Conservation (phyloP, 2,113 vertebrate species). For the Syrrhaptes paradoxus region DNA sequence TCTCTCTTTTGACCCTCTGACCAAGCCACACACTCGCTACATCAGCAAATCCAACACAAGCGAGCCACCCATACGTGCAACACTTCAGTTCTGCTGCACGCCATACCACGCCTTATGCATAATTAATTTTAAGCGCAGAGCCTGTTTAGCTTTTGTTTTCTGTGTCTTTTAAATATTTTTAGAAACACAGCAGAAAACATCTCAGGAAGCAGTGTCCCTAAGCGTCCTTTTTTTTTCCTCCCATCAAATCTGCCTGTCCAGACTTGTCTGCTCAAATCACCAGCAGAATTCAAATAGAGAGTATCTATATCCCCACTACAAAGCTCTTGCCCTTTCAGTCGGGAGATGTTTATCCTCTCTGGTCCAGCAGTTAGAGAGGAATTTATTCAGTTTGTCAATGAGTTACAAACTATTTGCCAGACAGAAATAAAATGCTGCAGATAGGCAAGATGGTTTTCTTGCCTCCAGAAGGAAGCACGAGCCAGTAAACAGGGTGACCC, state of each 20-base stretch:
- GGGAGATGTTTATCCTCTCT: background rate
- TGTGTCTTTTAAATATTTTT: background rate
- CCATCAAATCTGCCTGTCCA: background rate
- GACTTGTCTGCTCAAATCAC: background rate
- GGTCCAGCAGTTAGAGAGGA: background rate
- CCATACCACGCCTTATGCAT: background rate
- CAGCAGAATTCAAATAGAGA: background rate
- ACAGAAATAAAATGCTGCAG: background rate
- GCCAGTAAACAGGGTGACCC: background rate
- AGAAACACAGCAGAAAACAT: background rate
- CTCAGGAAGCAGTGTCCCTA: background rate
- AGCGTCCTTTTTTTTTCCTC: accelerated
- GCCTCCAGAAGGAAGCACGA: background rate
- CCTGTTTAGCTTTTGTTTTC: slow-evolving; percentile 1
- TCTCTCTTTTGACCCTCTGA: background rate
- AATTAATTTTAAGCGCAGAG: background rate
- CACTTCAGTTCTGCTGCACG: background rate
- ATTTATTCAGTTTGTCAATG: slow-evolving; percentile 6
- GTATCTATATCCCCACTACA: background rate
- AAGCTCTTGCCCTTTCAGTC: background rate
- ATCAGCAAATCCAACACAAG: background rate
- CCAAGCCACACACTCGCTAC: background rate
- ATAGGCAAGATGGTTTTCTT: background rate
- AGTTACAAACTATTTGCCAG: slow-evolving; percentile 24
- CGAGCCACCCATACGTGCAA: background rate